Percentiles rank a stretch among this genome's conserved stretches.
Evolutionary conservation across 2,888 invertebrate species (phyloP).

Genomic region (Onchidella celtica): DNA sequence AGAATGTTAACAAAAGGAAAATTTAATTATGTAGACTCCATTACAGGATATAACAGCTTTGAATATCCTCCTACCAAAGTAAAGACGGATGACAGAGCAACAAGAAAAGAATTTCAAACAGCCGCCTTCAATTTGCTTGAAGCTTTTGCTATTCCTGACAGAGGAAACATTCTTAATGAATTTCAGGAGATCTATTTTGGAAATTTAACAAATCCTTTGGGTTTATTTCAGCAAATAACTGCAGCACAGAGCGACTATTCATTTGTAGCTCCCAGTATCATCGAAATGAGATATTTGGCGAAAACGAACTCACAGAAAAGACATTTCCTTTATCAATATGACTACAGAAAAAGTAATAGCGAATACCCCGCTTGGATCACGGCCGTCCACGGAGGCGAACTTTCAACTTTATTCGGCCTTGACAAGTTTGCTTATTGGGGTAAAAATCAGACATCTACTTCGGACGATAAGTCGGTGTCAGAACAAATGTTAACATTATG

Average conservation of each 20-base stretch:
- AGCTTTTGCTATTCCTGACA: neutral
- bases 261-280: neutral
- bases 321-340: constrained; percentile 12
- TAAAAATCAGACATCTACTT: neutral
- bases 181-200: neutral
- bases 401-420: constrained; percentile 5
- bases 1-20: neutral
- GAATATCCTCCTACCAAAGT: neutral
- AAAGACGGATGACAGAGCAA: neutral
- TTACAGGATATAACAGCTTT: constrained; percentile 25
- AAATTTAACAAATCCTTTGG: neutral
- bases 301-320: neutral
- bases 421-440: neutral
- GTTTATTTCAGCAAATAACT: neutral
- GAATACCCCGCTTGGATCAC: neutral
- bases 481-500: neutral
- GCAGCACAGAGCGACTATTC: neutral
- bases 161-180: neutral
- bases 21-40: constrained; percentile 40
- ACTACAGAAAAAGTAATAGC: neutral
- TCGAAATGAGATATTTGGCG: neutral
- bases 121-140: neutral
- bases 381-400: constrained; percentile 1
- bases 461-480: neutral
- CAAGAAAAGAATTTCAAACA: constrained; percentile 12